Conservation (phyloP, 2,797 vertebrate genomes). For the Hozukius guyotensis region DNA sequence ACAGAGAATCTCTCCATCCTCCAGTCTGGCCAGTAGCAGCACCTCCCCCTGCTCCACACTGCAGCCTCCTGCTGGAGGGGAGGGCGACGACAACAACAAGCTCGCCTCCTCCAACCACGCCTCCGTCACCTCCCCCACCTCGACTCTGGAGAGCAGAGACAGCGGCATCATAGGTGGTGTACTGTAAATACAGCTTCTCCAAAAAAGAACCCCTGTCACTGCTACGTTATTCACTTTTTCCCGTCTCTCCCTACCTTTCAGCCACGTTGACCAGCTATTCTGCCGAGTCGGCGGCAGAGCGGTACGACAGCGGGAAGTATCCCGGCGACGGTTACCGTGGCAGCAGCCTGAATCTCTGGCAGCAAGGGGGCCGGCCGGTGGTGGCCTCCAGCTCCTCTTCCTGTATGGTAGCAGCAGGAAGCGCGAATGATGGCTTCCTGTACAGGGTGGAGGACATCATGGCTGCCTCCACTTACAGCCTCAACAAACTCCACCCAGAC, state of each 20-base stretch:
- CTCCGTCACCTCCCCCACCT: constrained; percentile 91
- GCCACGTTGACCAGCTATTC: constrained; percentile 96
- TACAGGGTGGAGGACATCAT: constrained; percentile 92
- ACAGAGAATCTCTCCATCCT: constrained; percentile 94
- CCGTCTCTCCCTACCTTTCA: constrained; percentile 70
- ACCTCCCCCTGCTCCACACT: constrained; percentile 94
- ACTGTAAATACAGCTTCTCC: neutral
- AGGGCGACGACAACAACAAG: constrained; percentile 67
- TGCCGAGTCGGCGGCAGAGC: constrained; percentile 91
- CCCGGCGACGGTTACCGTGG: constrained; percentile 86
- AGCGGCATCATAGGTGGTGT: constrained; percentile 95
- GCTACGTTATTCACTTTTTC: neutral
- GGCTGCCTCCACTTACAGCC: constrained; percentile 95
- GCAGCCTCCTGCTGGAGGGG: constrained; percentile 82
- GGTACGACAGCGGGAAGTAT: constrained; percentile 80
- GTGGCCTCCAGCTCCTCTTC: constrained; percentile 76
- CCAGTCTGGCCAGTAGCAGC: constrained; percentile 93
- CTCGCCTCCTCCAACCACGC: constrained; percentile 86
- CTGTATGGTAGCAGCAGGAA: constrained; percentile 80
- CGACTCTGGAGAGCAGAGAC: constrained; percentile 96
- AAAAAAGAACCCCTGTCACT: too few species aligned
- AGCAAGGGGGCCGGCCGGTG: constrained; percentile 82
- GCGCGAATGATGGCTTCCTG: constrained; percentile 87
- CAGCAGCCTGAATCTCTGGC: constrained; percentile 91
- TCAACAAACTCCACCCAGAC: constrained; percentile 94